phyloP scores from a whole-genome alignment of 2,888 invertebrate species.

The Euproctis similis region DNA sequence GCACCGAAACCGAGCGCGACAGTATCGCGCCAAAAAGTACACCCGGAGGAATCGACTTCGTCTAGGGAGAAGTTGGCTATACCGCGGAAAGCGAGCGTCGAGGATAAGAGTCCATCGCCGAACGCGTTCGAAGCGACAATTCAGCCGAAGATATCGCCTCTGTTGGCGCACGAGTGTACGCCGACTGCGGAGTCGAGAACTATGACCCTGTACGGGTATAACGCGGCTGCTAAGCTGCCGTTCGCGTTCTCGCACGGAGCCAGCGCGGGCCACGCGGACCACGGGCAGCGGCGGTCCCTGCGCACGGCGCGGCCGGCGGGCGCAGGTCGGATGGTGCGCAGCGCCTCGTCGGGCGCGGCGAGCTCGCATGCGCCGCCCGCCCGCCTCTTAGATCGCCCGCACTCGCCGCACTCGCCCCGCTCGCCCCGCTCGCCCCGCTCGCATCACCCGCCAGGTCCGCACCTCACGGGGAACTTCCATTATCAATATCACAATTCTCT shows the following conservation, averaged over 20 bases:
- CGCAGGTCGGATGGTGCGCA: conserved; percentile 72
- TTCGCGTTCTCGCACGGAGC: conserved; percentile 65
- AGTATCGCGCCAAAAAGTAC: conserved; percentile 55
- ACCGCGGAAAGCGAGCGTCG: conserved; percentile 50
- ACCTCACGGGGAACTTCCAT: too few relatives aligned
- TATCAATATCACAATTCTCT: background rate
- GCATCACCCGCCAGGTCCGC: background rate
- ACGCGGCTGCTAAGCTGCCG: conserved; percentile 66
- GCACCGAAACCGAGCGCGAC: conserved; percentile 29
- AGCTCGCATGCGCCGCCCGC: conserved; percentile 44
- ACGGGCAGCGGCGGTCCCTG: conserved; percentile 42
- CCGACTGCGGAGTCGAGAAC: conserved; percentile 57
- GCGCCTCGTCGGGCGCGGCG: conserved; percentile 68
- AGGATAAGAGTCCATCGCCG: conserved; percentile 58
- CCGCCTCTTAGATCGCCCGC: conserved; percentile 20
- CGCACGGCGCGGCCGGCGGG: conserved; percentile 40
- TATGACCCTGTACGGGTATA: conserved; percentile 71
- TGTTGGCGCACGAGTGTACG: conserved; percentile 52
- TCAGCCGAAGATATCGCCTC: conserved; percentile 66
- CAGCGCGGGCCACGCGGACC: conserved; percentile 19
- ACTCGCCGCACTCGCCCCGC: background rate
- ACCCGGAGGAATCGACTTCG: conserved; percentile 58
- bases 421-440: conserved; percentile 19
- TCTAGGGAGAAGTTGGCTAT: conserved; percentile 48
- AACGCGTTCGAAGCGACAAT: conserved; percentile 39